Evolutionary conservation across 2,113 vertebrate species (phyloP).

Genomic region (Pontoporia blainvillei): DNA sequence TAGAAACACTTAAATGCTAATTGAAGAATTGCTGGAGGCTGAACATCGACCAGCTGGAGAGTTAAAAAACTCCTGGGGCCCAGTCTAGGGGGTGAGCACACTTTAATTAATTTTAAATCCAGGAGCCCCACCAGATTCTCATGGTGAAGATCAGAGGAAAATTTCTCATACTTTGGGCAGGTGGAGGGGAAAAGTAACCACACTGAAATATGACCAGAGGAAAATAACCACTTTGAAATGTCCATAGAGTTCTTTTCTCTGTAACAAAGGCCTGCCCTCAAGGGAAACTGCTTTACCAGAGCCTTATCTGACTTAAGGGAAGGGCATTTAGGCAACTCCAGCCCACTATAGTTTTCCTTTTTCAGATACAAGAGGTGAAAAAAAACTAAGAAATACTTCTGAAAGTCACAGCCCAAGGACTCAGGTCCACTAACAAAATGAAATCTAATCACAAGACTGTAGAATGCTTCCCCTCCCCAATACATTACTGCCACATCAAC

Average conservation of each 20-base stretch:
- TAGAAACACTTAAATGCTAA: neutral
- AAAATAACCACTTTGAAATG: neutral
- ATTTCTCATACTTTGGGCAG: neutral
- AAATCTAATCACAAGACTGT: neutral
- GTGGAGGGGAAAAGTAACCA: neutral
- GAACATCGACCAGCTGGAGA: neutral
- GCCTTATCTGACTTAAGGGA: neutral
- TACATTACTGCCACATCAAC: neutral
- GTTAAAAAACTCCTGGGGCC: neutral
- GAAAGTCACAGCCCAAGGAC: neutral
- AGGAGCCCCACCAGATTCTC: neutral
- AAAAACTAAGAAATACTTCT: neutral
- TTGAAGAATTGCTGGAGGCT: neutral
- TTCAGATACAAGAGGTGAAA: neutral
- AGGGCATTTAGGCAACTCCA: neutral
- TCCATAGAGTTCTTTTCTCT: neutral
- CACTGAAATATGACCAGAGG: neutral
- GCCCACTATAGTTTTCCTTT: neutral
- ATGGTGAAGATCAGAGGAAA: neutral
- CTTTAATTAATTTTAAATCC: neutral
- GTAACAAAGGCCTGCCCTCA: neutral
- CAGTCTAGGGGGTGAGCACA: neutral
- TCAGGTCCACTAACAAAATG: neutral
- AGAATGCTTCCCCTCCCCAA: neutral
- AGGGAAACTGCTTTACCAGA: neutral